Percentiles rank a stretch among this genome's conserved stretches.
Evolutionary conservation across 2,888 invertebrate species (phyloP).

Genomic region (Hoplodrina ambigua): DNA sequence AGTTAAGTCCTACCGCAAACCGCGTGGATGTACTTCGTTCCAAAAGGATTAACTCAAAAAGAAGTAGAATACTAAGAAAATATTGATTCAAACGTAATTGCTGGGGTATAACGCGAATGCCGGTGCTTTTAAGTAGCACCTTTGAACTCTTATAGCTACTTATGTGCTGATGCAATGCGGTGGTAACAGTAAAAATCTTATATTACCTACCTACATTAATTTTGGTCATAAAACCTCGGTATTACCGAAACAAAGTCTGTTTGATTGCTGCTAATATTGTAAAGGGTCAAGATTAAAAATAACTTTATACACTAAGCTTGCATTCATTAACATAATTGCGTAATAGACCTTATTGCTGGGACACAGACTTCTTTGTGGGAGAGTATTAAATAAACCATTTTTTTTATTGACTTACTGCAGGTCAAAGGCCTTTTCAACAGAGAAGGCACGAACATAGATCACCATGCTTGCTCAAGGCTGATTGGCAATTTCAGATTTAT

Average conservation of each 20-base stretch:
- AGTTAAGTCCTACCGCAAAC: no score
- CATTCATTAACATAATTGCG: background rate
- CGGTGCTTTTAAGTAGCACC: background rate
- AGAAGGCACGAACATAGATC: no score
- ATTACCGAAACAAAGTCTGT: constrained; percentile 21
- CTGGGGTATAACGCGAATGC: background rate
- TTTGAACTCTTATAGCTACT: constrained; percentile 17
- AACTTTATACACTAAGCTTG: background rate
- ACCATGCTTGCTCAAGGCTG: no score
- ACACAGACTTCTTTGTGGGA: no score
- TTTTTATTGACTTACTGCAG: no score
- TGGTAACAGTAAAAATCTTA: background rate
- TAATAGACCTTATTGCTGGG: no score
- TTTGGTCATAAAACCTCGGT: constrained; percentile 7
- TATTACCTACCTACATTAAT: background rate
- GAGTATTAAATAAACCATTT: no score
- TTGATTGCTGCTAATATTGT: constrained; percentile 3
- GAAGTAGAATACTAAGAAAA: background rate
- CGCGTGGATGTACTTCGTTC: no score
- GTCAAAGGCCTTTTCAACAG: no score
- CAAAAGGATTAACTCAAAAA: no score
- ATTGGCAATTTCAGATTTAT: no score
- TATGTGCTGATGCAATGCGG: constrained; percentile 11
- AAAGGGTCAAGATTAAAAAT: background rate
- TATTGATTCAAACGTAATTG: constrained; percentile 19